A percentile compares a stretch with the other conserved stretches of the same genome.
phyloP scores from a whole-genome alignment of 2,888 invertebrate genomes.

The Hypselothyrea guttata region DNA sequence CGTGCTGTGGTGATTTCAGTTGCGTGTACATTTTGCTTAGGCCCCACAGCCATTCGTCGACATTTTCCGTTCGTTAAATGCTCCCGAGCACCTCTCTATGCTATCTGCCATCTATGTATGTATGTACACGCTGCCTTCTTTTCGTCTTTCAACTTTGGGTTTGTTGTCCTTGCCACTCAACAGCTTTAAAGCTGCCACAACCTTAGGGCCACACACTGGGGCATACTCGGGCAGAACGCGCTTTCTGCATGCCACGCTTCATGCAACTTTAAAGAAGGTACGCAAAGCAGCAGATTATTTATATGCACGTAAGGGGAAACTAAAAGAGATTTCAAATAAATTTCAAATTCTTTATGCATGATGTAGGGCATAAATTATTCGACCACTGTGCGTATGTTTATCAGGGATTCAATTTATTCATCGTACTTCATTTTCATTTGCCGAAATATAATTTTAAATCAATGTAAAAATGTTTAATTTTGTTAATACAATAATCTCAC shows the following conservation, averaged over 20 bases:
- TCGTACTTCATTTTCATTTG: too few species aligned
- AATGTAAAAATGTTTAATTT: too few species aligned
- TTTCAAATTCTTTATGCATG: background rate
- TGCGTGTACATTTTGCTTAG: slow-evolving; percentile 57
- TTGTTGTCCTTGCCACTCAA: slow-evolving; percentile 18
- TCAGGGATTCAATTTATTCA: too few species aligned
- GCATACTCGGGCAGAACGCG: slow-evolving; percentile 10
- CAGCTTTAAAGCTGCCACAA: slow-evolving; percentile 27
- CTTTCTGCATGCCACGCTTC: slow-evolving; percentile 20
- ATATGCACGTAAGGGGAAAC: background rate
- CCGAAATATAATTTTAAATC: too few species aligned
- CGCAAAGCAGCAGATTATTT: too few species aligned
- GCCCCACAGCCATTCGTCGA: slow-evolving; percentile 36
- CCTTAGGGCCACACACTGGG: slow-evolving; percentile 7
- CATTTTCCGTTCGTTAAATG: slow-evolving; percentile 60
- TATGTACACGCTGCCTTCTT: background rate
- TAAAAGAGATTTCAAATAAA: background rate
- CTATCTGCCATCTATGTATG: background rate
- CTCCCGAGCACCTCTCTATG: slow-evolving; percentile 2
- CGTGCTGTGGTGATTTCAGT: slow-evolving; percentile 68
- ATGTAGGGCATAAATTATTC: background rate
- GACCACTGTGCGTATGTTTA: too few species aligned
- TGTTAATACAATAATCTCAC: too few species aligned
- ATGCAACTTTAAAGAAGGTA: slow-evolving; percentile 10
- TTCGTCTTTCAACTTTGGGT: background rate